Evolutionary conservation across 2,797 vertebrate species (phyloP), one percentile per base, ranked within the genome.

Genomic region (Ptychadena robeensis): DNA sequence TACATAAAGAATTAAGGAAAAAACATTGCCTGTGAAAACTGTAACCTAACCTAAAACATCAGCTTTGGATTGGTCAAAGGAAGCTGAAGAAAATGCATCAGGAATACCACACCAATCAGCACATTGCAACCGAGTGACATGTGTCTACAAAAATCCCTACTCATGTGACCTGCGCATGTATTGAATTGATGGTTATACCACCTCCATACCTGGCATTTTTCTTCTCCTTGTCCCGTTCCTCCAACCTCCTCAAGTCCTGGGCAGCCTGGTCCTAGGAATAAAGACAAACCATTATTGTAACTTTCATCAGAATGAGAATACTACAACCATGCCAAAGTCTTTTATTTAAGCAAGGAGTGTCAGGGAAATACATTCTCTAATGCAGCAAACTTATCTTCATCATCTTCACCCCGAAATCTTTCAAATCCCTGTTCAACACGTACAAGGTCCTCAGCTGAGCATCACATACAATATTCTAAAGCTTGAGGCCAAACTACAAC

Each of bases 181-280:
- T 34, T 40, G 37, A n/a, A 59, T 48, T 22, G 7, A 27, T 37
- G 22, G 14, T 27, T 53, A 69, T 22, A 15, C 28, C 32, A 22
- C 15, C 34, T 31, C 8, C 40, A 96, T 99, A 99, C 98, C 98
- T 99, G 82, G 93, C 94, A 0, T 95, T 92, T 89, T 96, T 97
- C 86, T 96, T 97, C 92, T 98, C 96, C 82, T 97, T 97, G 88
- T 98, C 97, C 89, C 96, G 98, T 84, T 99, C 97, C 90, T 99
- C 98, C 0, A 99, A 94, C 88, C 96, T 97, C 90, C 94, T 97
- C 96, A 99, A 98, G 86, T 99, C 98, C 91, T 96, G 96, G 87
- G 97, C 97, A 40, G 97, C 98, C 93, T 99, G 97, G 91, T 93
- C 95, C 98, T 99, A 88, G 7, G 87, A 9, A 78, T 86, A 88